Evolutionary conservation across 2,797 vertebrate genomes (phyloP).

Genomic region (Schizopygopsis malacanthus): DNA sequence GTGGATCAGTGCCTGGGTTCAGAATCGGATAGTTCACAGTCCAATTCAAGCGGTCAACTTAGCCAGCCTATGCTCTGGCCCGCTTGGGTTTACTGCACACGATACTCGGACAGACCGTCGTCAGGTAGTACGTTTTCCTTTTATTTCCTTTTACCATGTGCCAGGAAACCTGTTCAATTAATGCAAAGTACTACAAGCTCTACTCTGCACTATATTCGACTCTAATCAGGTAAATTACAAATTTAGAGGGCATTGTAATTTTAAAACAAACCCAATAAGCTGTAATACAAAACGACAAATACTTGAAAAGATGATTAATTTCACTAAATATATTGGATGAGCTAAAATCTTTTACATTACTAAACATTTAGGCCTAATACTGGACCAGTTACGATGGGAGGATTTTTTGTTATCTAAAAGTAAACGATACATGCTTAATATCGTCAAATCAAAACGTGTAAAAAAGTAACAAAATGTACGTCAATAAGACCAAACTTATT

Average conservation of each 20-base stretch:
- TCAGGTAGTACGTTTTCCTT: conserved; percentile 90
- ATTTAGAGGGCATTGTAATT: not conserved
- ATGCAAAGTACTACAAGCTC: not conserved
- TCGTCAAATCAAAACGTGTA: not conserved
- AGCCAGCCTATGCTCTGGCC: conserved; percentile 95
- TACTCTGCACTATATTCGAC: not conserved
- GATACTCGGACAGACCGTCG: conserved; percentile 97
- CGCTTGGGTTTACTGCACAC: conserved; percentile 98
- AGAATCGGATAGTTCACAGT: conserved; percentile 96
- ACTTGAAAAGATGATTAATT: not conserved
- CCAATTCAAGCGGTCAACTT: conserved; percentile 81
- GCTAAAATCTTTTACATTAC: not conserved
- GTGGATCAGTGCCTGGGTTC: conserved; percentile 94
- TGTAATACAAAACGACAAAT: not conserved
- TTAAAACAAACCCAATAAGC: not conserved
- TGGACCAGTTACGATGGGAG: not conserved
- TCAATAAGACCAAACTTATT: not conserved
- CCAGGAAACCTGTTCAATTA: not conserved
- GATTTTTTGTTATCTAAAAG: not conserved
- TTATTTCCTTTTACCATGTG: not conserved
- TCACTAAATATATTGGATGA: not conserved
- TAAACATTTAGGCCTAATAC: not conserved
- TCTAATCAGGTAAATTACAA: not conserved
- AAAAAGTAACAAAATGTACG: not conserved
- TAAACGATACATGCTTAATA: not conserved